Evolutionary conservation across 2,113 vertebrate species (phyloP).

Genomic region (Perognathus longimembris): DNA sequence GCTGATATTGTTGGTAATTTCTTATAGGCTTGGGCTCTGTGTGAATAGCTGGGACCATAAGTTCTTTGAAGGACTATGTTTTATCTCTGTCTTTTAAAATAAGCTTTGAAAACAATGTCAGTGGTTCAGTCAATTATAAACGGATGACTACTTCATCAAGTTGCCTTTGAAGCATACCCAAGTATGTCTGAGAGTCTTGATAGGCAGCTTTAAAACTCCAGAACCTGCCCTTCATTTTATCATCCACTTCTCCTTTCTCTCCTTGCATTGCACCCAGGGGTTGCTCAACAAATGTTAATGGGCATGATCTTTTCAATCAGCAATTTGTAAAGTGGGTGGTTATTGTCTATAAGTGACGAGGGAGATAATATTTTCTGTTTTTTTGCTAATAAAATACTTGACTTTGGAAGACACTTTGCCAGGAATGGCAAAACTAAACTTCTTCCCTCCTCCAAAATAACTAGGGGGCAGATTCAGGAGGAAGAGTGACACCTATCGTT

Average conservation of each 20-base stretch:
- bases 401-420: constrained; percentile 52
- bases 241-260: constrained; percentile 63
- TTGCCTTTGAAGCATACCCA: neutral
- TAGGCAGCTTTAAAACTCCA: constrained; percentile 4
- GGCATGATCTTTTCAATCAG: constrained; percentile 67
- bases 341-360: constrained; percentile 64
- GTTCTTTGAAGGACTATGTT: neutral
- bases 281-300: constrained; percentile 72
- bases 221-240: constrained; percentile 56
- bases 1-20: neutral
- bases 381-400: constrained; percentile 54
- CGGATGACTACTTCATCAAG: constrained; percentile 27
- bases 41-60: neutral
- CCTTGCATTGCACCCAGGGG: constrained; percentile 19
- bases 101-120: neutral
- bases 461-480: neutral
- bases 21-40: neutral
- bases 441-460: constrained; percentile 31
- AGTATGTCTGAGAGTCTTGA: constrained; percentile 24
- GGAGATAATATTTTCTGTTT: constrained; percentile 59
- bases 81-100: neutral
- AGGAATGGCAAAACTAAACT: constrained; percentile 16
- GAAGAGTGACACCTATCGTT: constrained; percentile 69
- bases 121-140: constrained; percentile 5
- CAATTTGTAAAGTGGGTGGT: constrained; percentile 65